Evolutionary conservation across 1,140 invertebrate genomes (phyloP).

Genomic region (Sipha flava): DNA sequence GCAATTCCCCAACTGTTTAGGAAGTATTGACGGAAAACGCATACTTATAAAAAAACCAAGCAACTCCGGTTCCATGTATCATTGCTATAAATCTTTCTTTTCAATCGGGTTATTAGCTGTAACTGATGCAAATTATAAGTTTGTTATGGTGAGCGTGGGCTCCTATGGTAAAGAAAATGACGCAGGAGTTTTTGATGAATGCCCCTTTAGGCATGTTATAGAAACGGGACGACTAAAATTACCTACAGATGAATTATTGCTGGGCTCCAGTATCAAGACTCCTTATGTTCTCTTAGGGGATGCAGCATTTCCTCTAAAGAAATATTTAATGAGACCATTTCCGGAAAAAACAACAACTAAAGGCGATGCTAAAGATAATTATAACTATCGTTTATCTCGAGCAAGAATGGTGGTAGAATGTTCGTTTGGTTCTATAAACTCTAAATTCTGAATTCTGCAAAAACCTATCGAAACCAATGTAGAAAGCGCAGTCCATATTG

Average conservation of each 20-base stretch:
- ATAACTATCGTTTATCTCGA: slow-evolving; percentile 42
- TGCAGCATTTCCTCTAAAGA: too few species aligned
- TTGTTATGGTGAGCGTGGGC: too few species aligned
- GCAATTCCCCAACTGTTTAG: slow-evolving; percentile 4
- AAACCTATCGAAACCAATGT: slow-evolving; percentile 37
- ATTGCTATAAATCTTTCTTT: slow-evolving; percentile 35
- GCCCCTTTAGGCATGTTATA: background rate
- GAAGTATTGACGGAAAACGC: slow-evolving; percentile 14
- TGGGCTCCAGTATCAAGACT: slow-evolving; percentile 16
- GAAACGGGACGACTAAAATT: background rate
- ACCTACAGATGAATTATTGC: background rate
- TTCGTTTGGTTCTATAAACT: slow-evolving; percentile 43
- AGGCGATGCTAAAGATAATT: slow-evolving; percentile 38
- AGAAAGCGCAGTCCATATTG: slow-evolving; percentile 37
- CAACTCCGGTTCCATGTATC: slow-evolving; percentile 33
- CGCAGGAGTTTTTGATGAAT: slow-evolving; percentile 19
- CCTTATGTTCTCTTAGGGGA: slow-evolving; percentile 17
- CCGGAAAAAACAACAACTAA: slow-evolving; percentile 35
- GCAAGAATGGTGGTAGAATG: slow-evolving; percentile 43
- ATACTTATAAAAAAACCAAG: slow-evolving; percentile 29
- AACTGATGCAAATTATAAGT: slow-evolving; percentile 34
- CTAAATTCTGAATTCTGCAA: slow-evolving; percentile 40
- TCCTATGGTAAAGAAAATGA: slow-evolving; percentile 34
- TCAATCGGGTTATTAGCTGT: slow-evolving; percentile 20
- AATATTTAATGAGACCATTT: too few species aligned